Evolutionary conservation across 1,140 invertebrate genomes (phyloP).

Genomic region (Rhopalosiphum padi): DNA sequence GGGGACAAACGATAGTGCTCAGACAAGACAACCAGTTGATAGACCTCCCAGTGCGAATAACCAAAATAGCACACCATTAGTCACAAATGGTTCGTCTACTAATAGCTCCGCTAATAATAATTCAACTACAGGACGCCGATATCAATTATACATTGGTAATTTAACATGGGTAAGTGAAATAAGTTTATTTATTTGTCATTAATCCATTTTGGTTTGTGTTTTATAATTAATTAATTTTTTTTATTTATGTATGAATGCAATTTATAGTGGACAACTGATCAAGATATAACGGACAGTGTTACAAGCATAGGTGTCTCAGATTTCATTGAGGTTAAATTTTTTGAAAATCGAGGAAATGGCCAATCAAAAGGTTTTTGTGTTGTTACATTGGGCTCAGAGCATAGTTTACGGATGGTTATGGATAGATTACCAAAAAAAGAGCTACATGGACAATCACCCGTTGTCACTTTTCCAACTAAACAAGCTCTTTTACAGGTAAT

Average conservation of each 20-base stretch:
- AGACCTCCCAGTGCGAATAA: conserved; percentile 42
- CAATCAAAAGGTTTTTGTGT: conserved; percentile 98
- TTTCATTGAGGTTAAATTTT: conserved; percentile 98
- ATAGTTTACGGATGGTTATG: conserved; percentile 86
- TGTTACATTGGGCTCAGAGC: conserved; percentile 89
- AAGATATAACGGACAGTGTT: conserved; percentile 90
- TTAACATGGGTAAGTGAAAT: conserved; percentile 78
- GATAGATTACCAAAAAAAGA: conserved; percentile 94
- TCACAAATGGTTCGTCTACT: conserved; percentile 50
- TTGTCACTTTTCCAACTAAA: conserved; percentile 95
- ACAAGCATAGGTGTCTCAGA: conserved; percentile 88
- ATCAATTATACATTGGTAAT: conserved; percentile 94
- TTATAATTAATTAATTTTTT: neutral
- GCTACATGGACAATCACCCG: conserved; percentile 91
- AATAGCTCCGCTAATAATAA: conserved; percentile 37
- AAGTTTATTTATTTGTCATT: neutral
- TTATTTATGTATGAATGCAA: neutral
- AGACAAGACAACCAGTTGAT: conserved; percentile 63
- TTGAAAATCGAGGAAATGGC: conserved; percentile 98
- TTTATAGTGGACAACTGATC: conserved; percentile 95
- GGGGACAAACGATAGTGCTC: conserved; percentile 66
- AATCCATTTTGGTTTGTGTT: neutral
- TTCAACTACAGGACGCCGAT: conserved; percentile 65
- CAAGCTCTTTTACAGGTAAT: conserved; percentile 75
- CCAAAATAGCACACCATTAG: conserved; percentile 50